Conservation (phyloP, 2,888 invertebrate species). For the Drepana falcataria region DNA sequence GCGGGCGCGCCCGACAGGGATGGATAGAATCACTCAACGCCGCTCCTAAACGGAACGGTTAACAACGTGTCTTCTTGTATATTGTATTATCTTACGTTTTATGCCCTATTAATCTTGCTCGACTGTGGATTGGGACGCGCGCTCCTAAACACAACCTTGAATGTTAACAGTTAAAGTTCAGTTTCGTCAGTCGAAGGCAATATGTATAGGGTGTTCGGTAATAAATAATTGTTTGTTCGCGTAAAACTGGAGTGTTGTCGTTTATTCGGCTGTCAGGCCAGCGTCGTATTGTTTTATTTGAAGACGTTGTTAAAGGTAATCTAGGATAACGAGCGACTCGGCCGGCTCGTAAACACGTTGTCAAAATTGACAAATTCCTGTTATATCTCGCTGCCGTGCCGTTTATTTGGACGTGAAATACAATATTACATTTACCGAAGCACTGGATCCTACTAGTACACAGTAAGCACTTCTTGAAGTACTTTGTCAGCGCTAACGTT, state of each 20-base stretch:
- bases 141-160: slow-evolving; percentile 38
- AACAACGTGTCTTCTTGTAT: slow-evolving; percentile 84
- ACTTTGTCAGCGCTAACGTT: no score
- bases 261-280: slow-evolving; percentile 47
- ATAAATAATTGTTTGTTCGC: slow-evolving; percentile 76
- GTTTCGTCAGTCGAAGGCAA: slow-evolving; percentile 23
- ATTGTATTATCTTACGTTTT: slow-evolving; percentile 79
- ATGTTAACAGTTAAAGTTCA: slow-evolving; percentile 26
- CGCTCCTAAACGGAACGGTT: slow-evolving; percentile 74
- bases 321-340: slow-evolving; percentile 54
- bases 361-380: slow-evolving; percentile 21
- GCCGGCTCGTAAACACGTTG: slow-evolving; percentile 38
- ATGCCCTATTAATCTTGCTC: slow-evolving; percentile 77
- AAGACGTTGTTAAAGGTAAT: slow-evolving; percentile 55
- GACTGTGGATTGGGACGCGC: slow-evolving; percentile 38
- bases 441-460: no score
- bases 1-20: slow-evolving; percentile 46
- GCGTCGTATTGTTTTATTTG: slow-evolving; percentile 55
- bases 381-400: background rate
- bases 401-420: background rate
- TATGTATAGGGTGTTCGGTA: slow-evolving; percentile 56
- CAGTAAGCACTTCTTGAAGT: no score
- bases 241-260: slow-evolving; percentile 70
- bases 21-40: slow-evolving; percentile 42
- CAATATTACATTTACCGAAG: background rate